Percentiles rank a stretch among this genome's conserved stretches.
Evolutionary conservation across 1,140 invertebrate genomes (phyloP).

Genomic region (Drosophila dunni): DNA sequence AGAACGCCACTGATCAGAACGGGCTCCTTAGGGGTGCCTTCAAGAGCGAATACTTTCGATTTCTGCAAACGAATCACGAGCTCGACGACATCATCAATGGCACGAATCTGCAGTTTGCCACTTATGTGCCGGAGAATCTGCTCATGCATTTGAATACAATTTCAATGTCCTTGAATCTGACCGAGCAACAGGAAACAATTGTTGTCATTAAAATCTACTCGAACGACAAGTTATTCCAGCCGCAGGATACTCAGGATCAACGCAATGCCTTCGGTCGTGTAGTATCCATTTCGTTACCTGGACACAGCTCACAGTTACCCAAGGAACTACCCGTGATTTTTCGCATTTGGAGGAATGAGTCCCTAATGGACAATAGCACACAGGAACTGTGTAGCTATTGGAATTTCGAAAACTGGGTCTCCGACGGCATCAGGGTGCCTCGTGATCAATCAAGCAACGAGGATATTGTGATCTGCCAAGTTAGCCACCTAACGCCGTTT

Average conservation of each 20-base stretch:
- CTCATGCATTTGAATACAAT: slow-evolving; percentile 74
- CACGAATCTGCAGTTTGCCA: slow-evolving; percentile 85
- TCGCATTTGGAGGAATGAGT: slow-evolving; percentile 32
- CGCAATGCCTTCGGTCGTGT: slow-evolving; percentile 84
- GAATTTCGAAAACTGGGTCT: slow-evolving; percentile 86
- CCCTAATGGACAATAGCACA: slow-evolving; percentile 41
- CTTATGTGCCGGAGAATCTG: slow-evolving; percentile 85
- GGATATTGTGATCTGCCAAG: slow-evolving; percentile 85
- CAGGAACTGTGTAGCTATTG: slow-evolving; percentile 86
- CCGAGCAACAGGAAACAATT: slow-evolving; percentile 9
- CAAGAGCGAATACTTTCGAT: slow-evolving; percentile 83
- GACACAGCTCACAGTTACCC: slow-evolving; percentile 85
- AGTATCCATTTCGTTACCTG: slow-evolving; percentile 86
- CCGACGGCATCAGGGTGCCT: slow-evolving; percentile 80
- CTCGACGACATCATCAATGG: slow-evolving; percentile 84
- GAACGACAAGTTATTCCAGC: slow-evolving; percentile 86
- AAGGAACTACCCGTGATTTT: slow-evolving; percentile 85
- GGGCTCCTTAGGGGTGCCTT: slow-evolving; percentile 71
- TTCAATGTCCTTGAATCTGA: slow-evolving; percentile 44
- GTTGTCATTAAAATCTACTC: slow-evolving; percentile 86
- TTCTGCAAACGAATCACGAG: slow-evolving; percentile 85
- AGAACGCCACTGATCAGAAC: neutral
- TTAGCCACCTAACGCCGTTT: slow-evolving; percentile 87
- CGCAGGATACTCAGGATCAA: slow-evolving; percentile 23
- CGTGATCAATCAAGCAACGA: slow-evolving; percentile 38